Conservation (phyloP, 2,113 vertebrate genomes). For the Albula glossodonta region DNA sequence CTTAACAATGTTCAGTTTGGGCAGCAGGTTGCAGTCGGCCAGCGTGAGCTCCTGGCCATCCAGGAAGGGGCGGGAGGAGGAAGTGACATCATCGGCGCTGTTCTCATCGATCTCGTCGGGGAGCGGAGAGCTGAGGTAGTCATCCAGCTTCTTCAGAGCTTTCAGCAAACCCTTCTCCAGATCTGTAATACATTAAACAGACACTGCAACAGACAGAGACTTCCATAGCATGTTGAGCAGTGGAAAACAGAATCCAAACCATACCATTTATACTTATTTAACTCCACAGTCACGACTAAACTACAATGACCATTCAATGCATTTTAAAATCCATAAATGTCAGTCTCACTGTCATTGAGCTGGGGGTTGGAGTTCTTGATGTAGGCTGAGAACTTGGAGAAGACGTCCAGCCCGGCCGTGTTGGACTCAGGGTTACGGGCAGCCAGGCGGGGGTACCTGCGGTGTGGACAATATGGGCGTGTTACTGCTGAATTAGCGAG, state of each 20-base stretch:
- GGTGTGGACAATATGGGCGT: not conserved
- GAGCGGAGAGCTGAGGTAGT: conserved; percentile 76
- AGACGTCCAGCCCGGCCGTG: conserved; percentile 84
- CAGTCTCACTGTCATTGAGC: conserved; percentile 77
- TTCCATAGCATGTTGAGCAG: not conserved
- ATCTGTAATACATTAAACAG: conserved; percentile 55
- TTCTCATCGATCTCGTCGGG: conserved; percentile 88
- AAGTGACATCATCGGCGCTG: conserved; percentile 77
- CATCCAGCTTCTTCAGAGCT: conserved; percentile 80
- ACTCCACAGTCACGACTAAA: no score
- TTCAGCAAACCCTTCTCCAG: conserved; percentile 86
- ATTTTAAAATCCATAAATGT: no score
- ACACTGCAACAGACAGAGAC: not conserved
- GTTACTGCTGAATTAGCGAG: no score
- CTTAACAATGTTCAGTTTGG: conserved; percentile 86
- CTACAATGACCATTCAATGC: no score
- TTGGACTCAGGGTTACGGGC: conserved; percentile 87
- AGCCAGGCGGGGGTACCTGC: conserved; percentile 81
- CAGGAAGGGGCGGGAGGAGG: conserved; percentile 82
- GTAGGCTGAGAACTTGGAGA: conserved; percentile 90
- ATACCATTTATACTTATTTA: no score
- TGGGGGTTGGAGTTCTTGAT: conserved; percentile 88
- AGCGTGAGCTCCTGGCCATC: conserved; percentile 84
- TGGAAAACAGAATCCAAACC: no score
- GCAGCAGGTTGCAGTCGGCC: conserved; percentile 88